These are phyloP conservation scores for Volucella bombylans DNA, from an alignment of 2,888 invertebrate species.

Conservation along the genomic window DNA sequence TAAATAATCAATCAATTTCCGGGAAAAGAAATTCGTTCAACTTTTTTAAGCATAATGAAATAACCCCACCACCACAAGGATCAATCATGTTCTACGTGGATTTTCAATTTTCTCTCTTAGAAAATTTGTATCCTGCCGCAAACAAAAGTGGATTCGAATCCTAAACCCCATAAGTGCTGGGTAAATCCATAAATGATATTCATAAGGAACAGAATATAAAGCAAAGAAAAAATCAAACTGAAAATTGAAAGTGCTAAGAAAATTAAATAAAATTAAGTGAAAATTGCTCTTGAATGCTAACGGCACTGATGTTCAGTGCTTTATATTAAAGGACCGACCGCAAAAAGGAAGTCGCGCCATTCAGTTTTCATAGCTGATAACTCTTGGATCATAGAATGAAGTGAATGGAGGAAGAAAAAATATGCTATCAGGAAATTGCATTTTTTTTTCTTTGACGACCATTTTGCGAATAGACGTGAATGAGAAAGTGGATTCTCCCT, in stretches of 20 bases:
- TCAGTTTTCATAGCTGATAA: slow-evolving; percentile 11
- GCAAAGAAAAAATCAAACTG: not conserved
- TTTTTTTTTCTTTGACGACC: slow-evolving; percentile 26
- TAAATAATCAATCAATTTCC: slow-evolving; percentile 56
- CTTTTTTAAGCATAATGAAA: slow-evolving; percentile 42
- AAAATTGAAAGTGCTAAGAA: slow-evolving; percentile 54
- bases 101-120: slow-evolving; percentile 48
- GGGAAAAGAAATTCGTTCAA: slow-evolving; percentile 19
- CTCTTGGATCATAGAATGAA: not conserved
- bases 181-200: slow-evolving; percentile 30
- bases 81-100: slow-evolving; percentile 65
- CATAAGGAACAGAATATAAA: not conserved
- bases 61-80: slow-evolving; percentile 37
- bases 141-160: slow-evolving; percentile 4
- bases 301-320: slow-evolving; percentile 45
- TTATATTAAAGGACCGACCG: slow-evolving; percentile 10
- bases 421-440: slow-evolving; percentile 35
- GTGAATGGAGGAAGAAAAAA: not conserved
- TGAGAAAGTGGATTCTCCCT: slow-evolving; percentile 18
- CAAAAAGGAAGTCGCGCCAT: slow-evolving; percentile 19
- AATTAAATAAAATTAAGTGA: slow-evolving; percentile 70
- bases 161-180: not conserved
- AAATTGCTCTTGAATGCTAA: slow-evolving; percentile 58
- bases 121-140: slow-evolving; percentile 8
- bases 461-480: slow-evolving; percentile 18